A percentile compares a stretch with the other conserved stretches of the same genome.
Conservation (phyloP, 2,888 invertebrate species). For the Drosophila anomalata region DNA sequence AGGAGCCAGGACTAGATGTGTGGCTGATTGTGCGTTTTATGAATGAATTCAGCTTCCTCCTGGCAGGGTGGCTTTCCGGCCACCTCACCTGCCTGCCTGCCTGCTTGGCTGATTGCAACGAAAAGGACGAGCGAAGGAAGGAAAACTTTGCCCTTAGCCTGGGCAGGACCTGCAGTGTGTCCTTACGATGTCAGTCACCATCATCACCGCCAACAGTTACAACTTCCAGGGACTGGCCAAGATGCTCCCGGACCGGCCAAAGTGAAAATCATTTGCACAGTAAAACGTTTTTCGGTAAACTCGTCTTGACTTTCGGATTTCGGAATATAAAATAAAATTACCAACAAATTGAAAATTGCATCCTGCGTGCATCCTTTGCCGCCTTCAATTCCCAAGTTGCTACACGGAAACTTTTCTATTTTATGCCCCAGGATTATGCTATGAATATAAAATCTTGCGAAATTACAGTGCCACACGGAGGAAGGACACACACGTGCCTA, state of each 20-base stretch:
- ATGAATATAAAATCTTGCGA: slow-evolving; percentile 77
- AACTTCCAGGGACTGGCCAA: slow-evolving; percentile 50
- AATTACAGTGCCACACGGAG: slow-evolving; percentile 61
- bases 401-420: slow-evolving; percentile 74
- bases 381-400: slow-evolving; percentile 21
- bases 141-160: slow-evolving; percentile 65
- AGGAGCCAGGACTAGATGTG: slow-evolving; percentile 35
- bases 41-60: slow-evolving; percentile 57
- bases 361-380: slow-evolving; percentile 64
- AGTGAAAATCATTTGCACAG: slow-evolving; percentile 78
- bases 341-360: slow-evolving; percentile 78
- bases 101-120: slow-evolving; percentile 21
- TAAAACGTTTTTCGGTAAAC: slow-evolving; percentile 78
- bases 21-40: slow-evolving; percentile 56
- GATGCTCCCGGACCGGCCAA: slow-evolving; percentile 28
- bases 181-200: slow-evolving; percentile 39
- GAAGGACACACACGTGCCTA: slow-evolving; percentile 34
- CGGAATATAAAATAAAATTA: slow-evolving; percentile 77
- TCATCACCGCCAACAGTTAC: slow-evolving; percentile 63
- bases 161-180: slow-evolving; percentile 17
- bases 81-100: slow-evolving; percentile 1
- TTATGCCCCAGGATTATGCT: slow-evolving; percentile 74
- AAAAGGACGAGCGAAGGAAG: slow-evolving; percentile 39
- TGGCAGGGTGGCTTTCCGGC: slow-evolving; percentile 1
- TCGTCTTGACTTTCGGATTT: slow-evolving; percentile 75